Evolutionary conservation across 2,113 vertebrate genomes (phyloP).

Genomic region (Casuarius casuarius): DNA sequence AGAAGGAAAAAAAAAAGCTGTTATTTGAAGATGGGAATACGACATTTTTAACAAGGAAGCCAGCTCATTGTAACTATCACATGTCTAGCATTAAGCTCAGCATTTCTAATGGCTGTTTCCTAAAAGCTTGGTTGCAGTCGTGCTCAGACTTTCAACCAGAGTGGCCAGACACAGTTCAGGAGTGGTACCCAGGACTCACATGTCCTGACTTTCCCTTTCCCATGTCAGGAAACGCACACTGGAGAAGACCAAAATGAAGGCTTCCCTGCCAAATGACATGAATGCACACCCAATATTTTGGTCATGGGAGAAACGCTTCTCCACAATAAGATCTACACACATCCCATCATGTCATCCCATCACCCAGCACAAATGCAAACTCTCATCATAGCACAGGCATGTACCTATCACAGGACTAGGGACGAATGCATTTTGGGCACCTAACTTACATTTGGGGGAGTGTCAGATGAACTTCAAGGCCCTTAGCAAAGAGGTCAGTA

Average conservation of each 20-base stretch:
- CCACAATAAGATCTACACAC: not conserved
- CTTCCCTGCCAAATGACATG: not conserved
- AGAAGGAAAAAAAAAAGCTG: not conserved
- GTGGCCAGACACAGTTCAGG: not conserved
- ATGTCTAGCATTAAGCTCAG: not conserved
- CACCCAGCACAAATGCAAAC: not conserved
- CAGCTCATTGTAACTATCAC: not conserved
- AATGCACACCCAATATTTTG: not conserved
- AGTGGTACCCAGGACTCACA: not conserved
- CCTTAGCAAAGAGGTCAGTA: not conserved
- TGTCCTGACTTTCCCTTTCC: accelerated
- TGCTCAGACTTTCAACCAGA: not conserved
- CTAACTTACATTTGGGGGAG: accelerated
- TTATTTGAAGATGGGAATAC: not conserved
- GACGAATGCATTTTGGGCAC: accelerated
- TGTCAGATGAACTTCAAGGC: not conserved
- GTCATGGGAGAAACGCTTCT: not conserved
- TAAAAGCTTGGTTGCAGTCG: not conserved
- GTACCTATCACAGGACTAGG: not conserved
- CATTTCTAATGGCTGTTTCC: not conserved
- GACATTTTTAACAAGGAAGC: not conserved
- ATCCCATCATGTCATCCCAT: not conserved
- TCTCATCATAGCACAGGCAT: not conserved
- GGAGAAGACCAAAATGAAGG: not conserved
- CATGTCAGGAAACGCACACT: not conserved